Evolutionary conservation across 1,140 invertebrate species (phyloP), one percentile per base, ranked within the genome.

Genomic region (Ostrea denselamellosa): DNA sequence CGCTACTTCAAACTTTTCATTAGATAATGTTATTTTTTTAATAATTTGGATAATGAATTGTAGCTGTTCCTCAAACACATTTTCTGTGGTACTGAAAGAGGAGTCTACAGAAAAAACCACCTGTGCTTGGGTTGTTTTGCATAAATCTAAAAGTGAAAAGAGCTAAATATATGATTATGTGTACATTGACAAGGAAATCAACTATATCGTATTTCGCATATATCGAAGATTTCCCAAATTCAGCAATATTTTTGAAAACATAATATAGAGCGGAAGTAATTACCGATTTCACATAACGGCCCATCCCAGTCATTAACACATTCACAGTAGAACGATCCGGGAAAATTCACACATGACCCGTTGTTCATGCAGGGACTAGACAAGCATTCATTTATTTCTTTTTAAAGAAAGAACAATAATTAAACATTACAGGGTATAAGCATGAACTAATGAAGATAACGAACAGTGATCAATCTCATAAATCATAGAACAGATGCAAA

Each of bases 241-340:
- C 56, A n/a, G 12, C 19, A 19, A 17, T 19, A 58, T 4, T 58
- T 58, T 10, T 56, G 4, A 58, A 58, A 12, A 58, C 7, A 0
- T 10, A 58, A 58, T 58, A 1, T 12, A 62, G 17, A 17, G 5
- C 17, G 19, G 8, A 62, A 19, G 17, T 34, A n/a, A 7, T 9
- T 85, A 85, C 83, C 83, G 25, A 28, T 28, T 85, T 62, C 83
- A 85, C 83, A 85, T 8, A 58, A n/a, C 8, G 28, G 28, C 12
- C 28, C 53, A n/a, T 8, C 56, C 25, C 28, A 85, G 56, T 58
- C 28, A 85, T 56, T 19, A 17, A 44, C 17, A 34, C 83, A 85
- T 22, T 85, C 51, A 58, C 83, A 85, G 7, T 58, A 28, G 54
- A 58, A 85, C 0, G 53, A 56, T 58, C 83, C 83, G 19, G 12